Evolutionary conservation across 1,140 invertebrate genomes (phyloP).

Genomic region (Chrysomallon squamiferum): DNA sequence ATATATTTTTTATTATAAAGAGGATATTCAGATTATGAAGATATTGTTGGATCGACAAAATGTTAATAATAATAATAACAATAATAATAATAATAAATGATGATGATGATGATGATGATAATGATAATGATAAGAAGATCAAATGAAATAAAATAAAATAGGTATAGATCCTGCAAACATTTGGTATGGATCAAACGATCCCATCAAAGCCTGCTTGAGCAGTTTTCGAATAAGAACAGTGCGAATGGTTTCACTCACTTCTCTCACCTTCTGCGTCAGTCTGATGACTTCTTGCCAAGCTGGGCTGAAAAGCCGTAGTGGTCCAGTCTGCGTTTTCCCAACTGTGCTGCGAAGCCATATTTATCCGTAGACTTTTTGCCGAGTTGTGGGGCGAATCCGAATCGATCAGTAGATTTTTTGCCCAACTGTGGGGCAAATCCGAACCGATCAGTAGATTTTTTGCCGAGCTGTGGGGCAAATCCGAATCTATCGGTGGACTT

Average conservation of each 20-base stretch:
- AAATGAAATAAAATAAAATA: too few species aligned
- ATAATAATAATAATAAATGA: too few species aligned
- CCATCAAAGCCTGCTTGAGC: too few species aligned
- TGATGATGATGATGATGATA: too few species aligned
- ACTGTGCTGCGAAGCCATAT: conserved; percentile 3
- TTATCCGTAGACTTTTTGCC: conserved; percentile 6
- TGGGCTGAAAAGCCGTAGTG: not conserved
- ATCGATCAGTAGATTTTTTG: not conserved
- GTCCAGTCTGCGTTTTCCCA: conserved; percentile 7
- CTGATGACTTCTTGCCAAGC: conserved; percentile 3
- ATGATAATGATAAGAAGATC: too few species aligned
- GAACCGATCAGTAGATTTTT: not conserved
- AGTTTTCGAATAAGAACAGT: not conserved
- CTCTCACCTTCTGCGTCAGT: not conserved
- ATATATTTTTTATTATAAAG: too few species aligned
- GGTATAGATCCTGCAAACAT: too few species aligned
- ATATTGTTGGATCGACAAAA: too few species aligned
- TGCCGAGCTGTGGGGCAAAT: conserved; percentile 6
- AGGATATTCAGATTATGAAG: too few species aligned
- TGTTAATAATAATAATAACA: too few species aligned
- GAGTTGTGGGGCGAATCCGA: not conserved
- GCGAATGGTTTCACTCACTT: not conserved
- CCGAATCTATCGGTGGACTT: not conserved
- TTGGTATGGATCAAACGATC: too few species aligned
- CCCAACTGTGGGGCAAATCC: conserved; percentile 11